Base-by-base conservation (phyloP, 2,888 invertebrate species). In the Spicauda simplicius region DNA sequence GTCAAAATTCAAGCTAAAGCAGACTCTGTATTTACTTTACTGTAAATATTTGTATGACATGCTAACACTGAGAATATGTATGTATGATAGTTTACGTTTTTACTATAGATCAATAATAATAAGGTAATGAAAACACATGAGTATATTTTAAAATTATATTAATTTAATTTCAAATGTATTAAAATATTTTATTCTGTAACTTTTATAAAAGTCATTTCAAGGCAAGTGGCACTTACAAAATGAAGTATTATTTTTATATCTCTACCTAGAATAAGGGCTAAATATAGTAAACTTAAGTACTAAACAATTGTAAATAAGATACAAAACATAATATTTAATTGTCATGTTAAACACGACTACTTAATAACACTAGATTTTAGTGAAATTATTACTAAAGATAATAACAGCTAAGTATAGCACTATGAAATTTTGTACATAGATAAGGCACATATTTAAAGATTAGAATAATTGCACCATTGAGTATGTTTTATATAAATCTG, bases 341-440 rank as follows among this genome's bases (percentile, higher is more conserved):
- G 79, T 81, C 83, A 82, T 83, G 83, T 84, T 74, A 64, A 58
- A 85, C 82, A 84, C 64, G 74, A 80, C 76, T 72, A 68, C 19
- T 41, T 71, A 70, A 5, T 5, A 25, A 72, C 69, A 64, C 53
- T 68, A 69, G 58, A 50, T 57, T 64, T 62, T 56, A 63, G 54
- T 54, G 52, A 62, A 62, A 65, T 71, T 70, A 45, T 37, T 19
- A 18, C 8, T 62, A 62, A 20, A 41, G 20, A 45, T 55, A 55
- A 48, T 59, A 59, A 25, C 53, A 50, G 53, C 37, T 63, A 58
- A 18, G 41, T 61, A 63, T 56, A 66, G 25, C 68, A 63, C 58
- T 58, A 65, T 2, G 18, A 63, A 41, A 41, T 41, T 69, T 71
- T 71, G 69, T 71, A 72, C 70, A 69, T 70, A 80, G 75, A 76